Percentiles rank a stretch among this genome's conserved stretches.
Conservation (phyloP, 2,113 vertebrate genomes). For the Zapus hudsonius region DNA sequence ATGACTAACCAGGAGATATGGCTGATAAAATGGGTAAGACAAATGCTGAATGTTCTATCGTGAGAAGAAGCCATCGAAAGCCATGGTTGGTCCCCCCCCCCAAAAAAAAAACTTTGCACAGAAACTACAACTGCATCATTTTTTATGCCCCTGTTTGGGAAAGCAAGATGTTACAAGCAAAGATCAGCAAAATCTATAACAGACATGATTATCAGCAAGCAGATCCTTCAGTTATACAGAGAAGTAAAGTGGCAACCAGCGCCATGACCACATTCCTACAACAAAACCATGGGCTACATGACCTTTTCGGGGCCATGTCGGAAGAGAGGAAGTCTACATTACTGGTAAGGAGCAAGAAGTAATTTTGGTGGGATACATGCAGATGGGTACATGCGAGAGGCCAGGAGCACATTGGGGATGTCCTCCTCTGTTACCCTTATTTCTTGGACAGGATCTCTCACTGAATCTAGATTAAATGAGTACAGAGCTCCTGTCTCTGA, state of each 20-base stretch:
- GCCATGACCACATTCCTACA: not conserved
- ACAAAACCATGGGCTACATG: not conserved
- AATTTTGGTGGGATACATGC: no score
- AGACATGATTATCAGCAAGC: not conserved
- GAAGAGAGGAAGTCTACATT: not conserved
- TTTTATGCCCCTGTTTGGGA: not conserved
- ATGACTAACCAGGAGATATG: not conserved
- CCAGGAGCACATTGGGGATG: no score
- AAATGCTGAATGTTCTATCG: not conserved
- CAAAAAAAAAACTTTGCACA: not conserved
- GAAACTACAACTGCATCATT: not conserved
- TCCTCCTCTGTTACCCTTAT: no score
- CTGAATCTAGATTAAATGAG: no score
- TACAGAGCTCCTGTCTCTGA: no score
- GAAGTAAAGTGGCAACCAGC: not conserved
- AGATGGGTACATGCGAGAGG: no score
- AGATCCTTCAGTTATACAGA: not conserved
- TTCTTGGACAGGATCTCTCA: no score
- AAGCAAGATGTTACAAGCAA: conserved; percentile 8
- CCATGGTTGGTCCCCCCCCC: not conserved
- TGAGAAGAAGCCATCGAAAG: not conserved
- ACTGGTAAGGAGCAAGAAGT: no score
- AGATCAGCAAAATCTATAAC: not conserved
- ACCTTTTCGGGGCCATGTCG: not conserved
- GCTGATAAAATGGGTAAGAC: not conserved